Base-by-base conservation (phyloP, 1,140 invertebrate genomes). In the Sitobion miscanthi region DNA sequence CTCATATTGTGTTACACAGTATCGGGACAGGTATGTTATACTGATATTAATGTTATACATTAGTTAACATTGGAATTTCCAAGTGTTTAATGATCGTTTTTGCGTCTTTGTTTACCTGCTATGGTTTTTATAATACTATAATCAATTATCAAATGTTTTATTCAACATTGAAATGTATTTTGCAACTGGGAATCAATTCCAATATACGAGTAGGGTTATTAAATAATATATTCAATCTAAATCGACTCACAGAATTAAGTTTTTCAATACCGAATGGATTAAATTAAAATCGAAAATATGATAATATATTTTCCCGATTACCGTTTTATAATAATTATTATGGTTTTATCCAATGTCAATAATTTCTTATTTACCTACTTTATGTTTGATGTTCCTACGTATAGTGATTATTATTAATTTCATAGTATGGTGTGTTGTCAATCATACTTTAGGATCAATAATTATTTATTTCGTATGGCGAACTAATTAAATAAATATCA, bases 11-110 rank as follows among this genome's bases (percentile, higher is more conserved):
- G 96, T 94, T 97, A 97, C 94, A 96, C 96, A 23, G 95, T 97
- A 14, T 96, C 98, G 93, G 97, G 97, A 94, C 97, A 98, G 96
- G 97, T 97, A 95, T 94, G 94, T n/a, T 47, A 30, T 5, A 42
- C 14, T 69, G 30, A 69, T 30, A 69, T 69, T 69, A 69, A 69
- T n/a, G 11, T 69, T n/a, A n/a, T 77, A n/a, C 4, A 77, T 77
- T n/a, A 77, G n/a, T 35, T 77, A n/a, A 17, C 30, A 5, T 35
- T 77, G 14, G 4, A 77, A 77, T 35, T 77, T 4, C 1, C 30
- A n/a, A 69, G 4, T 62, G 25, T n/a, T n/a, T 69, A 17, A n/a
- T n/a, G 62, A 17, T n/a, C 4, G 9, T n/a, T n/a, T 69, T n/a
- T n/a, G 1, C 11, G 62, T 17, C n/a, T n/a, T 49, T 9, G 7